Evolutionary conservation across 2,797 vertebrate genomes (phyloP).

Genomic region (Miichthys miiuy): DNA sequence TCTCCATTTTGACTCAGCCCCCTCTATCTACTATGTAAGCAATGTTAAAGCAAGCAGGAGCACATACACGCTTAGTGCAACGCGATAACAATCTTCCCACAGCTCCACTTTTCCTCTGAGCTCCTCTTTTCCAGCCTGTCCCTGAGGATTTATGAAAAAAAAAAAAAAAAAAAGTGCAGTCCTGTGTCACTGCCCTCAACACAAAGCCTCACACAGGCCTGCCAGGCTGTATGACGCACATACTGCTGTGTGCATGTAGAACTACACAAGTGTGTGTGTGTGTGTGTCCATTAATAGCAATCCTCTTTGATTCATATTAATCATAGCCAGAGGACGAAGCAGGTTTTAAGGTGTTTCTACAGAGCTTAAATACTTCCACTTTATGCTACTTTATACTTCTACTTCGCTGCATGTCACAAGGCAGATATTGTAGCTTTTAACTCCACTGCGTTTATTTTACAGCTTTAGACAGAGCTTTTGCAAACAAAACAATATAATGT

Average conservation of each 20-base stretch:
- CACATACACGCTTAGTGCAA: conserved; percentile 11
- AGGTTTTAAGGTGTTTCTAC: conserved; percentile 21
- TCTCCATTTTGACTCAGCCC: no score
- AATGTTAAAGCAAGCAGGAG: conserved; percentile 17
- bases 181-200: conserved; percentile 27
- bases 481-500: neutral
- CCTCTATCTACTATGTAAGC: conserved; percentile 53
- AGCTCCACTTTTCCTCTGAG: conserved; percentile 36
- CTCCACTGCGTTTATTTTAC: neutral
- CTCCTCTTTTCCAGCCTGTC: conserved; percentile 1
- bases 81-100: conserved; percentile 40
- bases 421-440: no score
- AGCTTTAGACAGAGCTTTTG: neutral
- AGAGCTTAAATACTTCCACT: neutral
- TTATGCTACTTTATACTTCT: neutral
- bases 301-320: conserved; percentile 40
- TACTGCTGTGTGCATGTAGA: conserved; percentile 6
- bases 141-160: conserved; percentile 25
- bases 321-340: conserved; percentile 10
- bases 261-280: conserved; percentile 25
- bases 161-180: conserved; percentile 21
- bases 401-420: neutral
- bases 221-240: conserved; percentile 56
- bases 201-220: conserved; percentile 54
- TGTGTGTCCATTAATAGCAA: conserved; percentile 37